phyloP scores from a whole-genome alignment of 2,888 invertebrate species.

The Thera britannica region DNA sequence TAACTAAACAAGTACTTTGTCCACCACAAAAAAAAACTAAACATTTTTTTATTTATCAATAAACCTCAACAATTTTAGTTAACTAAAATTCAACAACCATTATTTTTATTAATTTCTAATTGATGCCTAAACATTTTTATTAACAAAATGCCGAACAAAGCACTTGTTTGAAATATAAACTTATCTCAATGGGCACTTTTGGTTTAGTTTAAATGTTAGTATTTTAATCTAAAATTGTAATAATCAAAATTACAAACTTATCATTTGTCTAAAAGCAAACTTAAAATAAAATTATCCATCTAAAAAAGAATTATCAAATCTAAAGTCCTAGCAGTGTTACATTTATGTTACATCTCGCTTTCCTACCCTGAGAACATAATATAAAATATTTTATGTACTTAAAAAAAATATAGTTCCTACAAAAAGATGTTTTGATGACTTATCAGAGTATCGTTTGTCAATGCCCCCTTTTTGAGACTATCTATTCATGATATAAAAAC shows the following conservation, averaged over 20 bases:
- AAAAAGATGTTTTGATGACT: slow-evolving; percentile 54
- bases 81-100: slow-evolving; percentile 82
- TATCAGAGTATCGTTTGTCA: neutral
- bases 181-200: slow-evolving; percentile 86
- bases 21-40: slow-evolving; percentile 76
- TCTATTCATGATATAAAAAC: too few species aligned
- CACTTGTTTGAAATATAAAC: slow-evolving; percentile 80
- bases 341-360: slow-evolving; percentile 74
- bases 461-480: neutral
- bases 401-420: slow-evolving; percentile 63
- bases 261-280: slow-evolving; percentile 81
- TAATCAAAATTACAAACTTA: slow-evolving; percentile 82
- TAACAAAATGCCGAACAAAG: slow-evolving; percentile 80
- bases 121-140: slow-evolving; percentile 81
- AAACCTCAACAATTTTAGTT: slow-evolving; percentile 82
- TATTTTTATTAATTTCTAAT: slow-evolving; percentile 76
- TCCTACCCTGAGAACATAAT: slow-evolving; percentile 77
- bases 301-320: slow-evolving; percentile 81
- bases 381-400: slow-evolving; percentile 83
- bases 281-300: slow-evolving; percentile 79
- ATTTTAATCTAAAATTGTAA: slow-evolving; percentile 80
- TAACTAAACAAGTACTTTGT: slow-evolving; percentile 80
- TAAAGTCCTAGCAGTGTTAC: slow-evolving; percentile 79
- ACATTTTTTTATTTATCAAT: slow-evolving; percentile 67
- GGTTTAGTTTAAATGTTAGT: slow-evolving; percentile 84